Evolutionary conservation across 2,113 vertebrate genomes (phyloP), one percentile per base, ranked within the genome.

Genomic region (Solea solea): DNA sequence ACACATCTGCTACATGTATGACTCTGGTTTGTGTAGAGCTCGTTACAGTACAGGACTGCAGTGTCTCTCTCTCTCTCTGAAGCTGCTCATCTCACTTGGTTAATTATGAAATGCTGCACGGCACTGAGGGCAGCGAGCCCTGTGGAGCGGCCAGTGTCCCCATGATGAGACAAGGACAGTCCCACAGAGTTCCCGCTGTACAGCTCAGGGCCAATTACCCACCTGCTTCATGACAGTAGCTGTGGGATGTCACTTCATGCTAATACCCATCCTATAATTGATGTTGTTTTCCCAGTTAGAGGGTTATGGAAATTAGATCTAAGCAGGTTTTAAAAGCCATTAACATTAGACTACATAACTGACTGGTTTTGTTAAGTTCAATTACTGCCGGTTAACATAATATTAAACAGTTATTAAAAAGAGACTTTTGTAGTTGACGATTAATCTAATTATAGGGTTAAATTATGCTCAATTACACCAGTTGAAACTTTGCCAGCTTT

Each of bases 161-260:
- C 81, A 74, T 82, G 72, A 71, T 49, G 25, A 78, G 80, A 84
- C 76, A 82, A 90, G 78, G 88, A 87, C 85, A 74, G 80, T 60
- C 84, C 82, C 80, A 76, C 42, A 48, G 83, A 82, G 80, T 13
- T 45, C 57, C 73, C 55, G 40, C 68, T 46, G 76, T 55, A 74
- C 82, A 70, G 72, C 83, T 86, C 80, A 71, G 65, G 84, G 80
- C 89, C 89, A 90, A 89, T 90, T 89, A 90, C 80, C 88, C 88
- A 88, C 87, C 89, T 86, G 87, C 87, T 85, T 82, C 80, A 76
- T 75, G 74, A 86, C 80, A 57, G 78, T 67, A 16, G 72, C 76
- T 81, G 72, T 64, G 64, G 58, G 77, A 67, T 75, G 83, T 88
- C 88, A 81, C 79, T 80, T 82, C 69, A 83, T 71, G 83, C 84